Base-by-base conservation (phyloP, 2,113 vertebrate species). In the Hydropotes inermis region DNA sequence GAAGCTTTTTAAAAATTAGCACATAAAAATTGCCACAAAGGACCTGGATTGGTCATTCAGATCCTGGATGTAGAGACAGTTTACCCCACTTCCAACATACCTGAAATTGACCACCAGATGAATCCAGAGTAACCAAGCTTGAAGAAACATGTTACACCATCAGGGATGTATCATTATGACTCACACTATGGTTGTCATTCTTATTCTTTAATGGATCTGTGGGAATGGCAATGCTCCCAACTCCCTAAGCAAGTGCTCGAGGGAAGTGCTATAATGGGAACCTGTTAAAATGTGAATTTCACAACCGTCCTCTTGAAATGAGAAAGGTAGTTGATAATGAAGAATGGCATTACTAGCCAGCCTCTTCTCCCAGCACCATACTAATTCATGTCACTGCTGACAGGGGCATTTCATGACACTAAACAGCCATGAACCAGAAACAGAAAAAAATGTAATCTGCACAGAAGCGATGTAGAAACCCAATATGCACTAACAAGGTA, bases 201-300 rank as follows among this genome's bases (percentile, higher is more conserved):
- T 96, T 95, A 91, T 55, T 93, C 93, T 96, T 89, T 95, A 92
- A 96, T 96, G 79, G 78, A 84, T 93, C 87, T 98, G 93, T 94
- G 92, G 90, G 96, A 97, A 98, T 78, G 81, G 91, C 82, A 84
- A 61, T 9, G 43, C 52, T 97, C 82, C 94, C 94, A 89, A 89
- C 58, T 91, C 93, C 84, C 88, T 79, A 94, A 97, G 87, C 78
- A 84, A 96, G 87, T 64, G 70, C 91, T 94, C 19, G 82, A 97
- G 95, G 61, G 84, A 97, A 82, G 67, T 55, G 52, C 64, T 87
- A 86, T 91, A 95, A 95, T 95, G 90, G 74, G 67, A 91, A 95
- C 88, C 87, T 97, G 67, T 96, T 96, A 96, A 96, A 78, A 88
- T 55, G 57, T 89, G 83, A 97, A 91, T 89, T 97, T 85, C 92